Evolutionary conservation across 2,888 invertebrate species (phyloP), one percentile per base, ranked within the genome.

Genomic region (Theodoxus fluviatilis): DNA sequence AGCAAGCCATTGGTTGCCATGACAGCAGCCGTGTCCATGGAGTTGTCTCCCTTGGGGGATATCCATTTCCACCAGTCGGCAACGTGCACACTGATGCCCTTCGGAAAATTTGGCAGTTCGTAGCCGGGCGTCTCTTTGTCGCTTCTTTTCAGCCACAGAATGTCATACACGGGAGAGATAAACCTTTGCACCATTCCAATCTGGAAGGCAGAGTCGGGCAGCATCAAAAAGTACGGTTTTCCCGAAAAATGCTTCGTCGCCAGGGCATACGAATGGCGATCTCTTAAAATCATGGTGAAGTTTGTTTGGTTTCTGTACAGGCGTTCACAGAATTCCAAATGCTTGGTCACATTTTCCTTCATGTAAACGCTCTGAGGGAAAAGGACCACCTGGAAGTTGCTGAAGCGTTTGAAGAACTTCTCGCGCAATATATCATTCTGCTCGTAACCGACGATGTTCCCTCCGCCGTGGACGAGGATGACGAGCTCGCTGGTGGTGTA

Each of bases 381-480:
- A 15, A 76, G 12, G 37, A 74, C 57, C 1, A 65, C 49, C 28
- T 49, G 47, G 22, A 65, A 67, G 4, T 49, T n/a, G 2, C 68
- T 64, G 49, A 76, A 76, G 2, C 9, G 15, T 3, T 35, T 7
- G 6, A 76, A 67, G 4, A 69, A 38, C 6, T 68, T 57, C n/a
- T 55, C 18, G 0, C 72, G 64, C 0, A 71, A 7, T 3, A 2
- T 1, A 35, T 74, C 72, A 4, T 38, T 31, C 2, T 0, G 15
- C 3, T 40, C 1, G 47, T 75, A 75, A 0, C 74, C 74, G 1
- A 74, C 37, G 7, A 78, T 28, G 49, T 78, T 78, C 0, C 78
- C 78, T 0, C 78, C 78, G 0, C 78, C 78, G 35, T 76, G 75
- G 38, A 75, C 71, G 7, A 78, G 43, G 25, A 77, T 74, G 6